Conservation (phyloP, 2,113 vertebrate species). For the Nematolebias whitei region DNA sequence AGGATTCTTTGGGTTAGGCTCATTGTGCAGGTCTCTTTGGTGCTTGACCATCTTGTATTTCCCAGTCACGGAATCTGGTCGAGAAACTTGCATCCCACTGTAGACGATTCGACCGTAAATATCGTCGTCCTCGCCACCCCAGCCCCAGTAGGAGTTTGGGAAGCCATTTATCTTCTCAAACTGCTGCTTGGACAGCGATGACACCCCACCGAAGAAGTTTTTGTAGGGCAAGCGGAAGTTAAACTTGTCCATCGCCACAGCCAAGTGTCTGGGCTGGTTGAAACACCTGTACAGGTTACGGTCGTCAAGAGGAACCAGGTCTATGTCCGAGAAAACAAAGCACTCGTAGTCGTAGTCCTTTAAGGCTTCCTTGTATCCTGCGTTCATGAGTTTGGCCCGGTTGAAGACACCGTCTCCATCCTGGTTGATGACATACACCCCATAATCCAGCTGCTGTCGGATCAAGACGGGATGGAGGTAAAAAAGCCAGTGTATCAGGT, state of each 20-base stretch:
- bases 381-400: constrained; percentile 91
- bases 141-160: constrained; percentile 96
- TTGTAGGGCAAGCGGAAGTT: constrained; percentile 89
- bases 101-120: constrained; percentile 78
- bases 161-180: constrained; percentile 92
- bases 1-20: constrained; percentile 84
- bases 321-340: constrained; percentile 94
- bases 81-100: constrained; percentile 86
- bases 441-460: constrained; percentile 91
- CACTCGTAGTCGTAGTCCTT: constrained; percentile 93
- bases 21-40: constrained; percentile 87
- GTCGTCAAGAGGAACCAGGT: constrained; percentile 92
- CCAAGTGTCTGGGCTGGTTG: constrained; percentile 88
- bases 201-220: constrained; percentile 90
- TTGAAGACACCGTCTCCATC: constrained; percentile 89
- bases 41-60: constrained; percentile 93
- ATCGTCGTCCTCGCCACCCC: constrained; percentile 97
- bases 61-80: constrained; percentile 82
- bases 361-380: constrained; percentile 87
- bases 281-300: constrained; percentile 90
- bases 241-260: constrained; percentile 96
- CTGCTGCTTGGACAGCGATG: constrained; percentile 88
- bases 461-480: constrained; percentile 91
- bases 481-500: constrained; percentile 91
- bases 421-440: constrained; percentile 93